A percentile compares a stretch with the other conserved stretches of the same genome.
These are phyloP conservation scores for Palloptera scutellata DNA, from an alignment of 2,888 invertebrate species.

Conservation along the genomic window DNA sequence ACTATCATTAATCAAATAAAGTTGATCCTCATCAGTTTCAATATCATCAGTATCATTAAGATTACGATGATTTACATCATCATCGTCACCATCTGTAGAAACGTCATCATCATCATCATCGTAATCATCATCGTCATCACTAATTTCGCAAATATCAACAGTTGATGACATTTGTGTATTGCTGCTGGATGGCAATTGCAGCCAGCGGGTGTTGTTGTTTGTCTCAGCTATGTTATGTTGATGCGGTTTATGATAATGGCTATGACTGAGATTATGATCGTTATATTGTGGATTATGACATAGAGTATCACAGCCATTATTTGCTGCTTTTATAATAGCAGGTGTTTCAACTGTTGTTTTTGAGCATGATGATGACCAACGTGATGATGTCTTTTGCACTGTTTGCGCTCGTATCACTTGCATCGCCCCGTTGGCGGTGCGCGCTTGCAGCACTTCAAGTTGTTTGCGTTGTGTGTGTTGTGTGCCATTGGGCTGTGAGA, in stretches of 20 bases:
- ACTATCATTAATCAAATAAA: conserved; percentile 45
- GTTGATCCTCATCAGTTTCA: conserved; percentile 16
- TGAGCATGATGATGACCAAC: conserved; percentile 52
- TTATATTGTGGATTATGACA: conserved; percentile 22
- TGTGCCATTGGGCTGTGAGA: conserved; percentile 64
- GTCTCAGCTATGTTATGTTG: conserved; percentile 27
- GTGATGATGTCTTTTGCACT: conserved; percentile 63
- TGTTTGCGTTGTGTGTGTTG: conserved; percentile 64
- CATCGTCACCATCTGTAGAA: conserved; percentile 33
- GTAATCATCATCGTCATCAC: conserved; percentile 45
- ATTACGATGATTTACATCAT: conserved; percentile 16
- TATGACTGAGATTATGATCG: conserved; percentile 16
- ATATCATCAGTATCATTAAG: conserved; percentile 32
- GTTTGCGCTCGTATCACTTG: conserved; percentile 75
- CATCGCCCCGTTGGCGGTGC: conserved; percentile 69
- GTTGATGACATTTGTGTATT: conserved; percentile 36
- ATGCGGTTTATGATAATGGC: conserved; percentile 15
- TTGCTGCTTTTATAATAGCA: conserved; percentile 43
- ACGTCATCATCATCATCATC: conserved; percentile 34
- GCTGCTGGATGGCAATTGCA: conserved; percentile 37
- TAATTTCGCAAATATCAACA: conserved; percentile 53
- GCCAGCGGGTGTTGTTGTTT: conserved; percentile 35
- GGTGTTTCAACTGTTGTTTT: conserved; percentile 41
- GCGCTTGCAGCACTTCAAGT: conserved; percentile 76
- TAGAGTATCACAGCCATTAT: conserved; percentile 25